Evolutionary conservation across 2,113 vertebrate genomes (phyloP), one percentile per base, ranked within the genome.

Genomic region (Pycnonotus jocosus): DNA sequence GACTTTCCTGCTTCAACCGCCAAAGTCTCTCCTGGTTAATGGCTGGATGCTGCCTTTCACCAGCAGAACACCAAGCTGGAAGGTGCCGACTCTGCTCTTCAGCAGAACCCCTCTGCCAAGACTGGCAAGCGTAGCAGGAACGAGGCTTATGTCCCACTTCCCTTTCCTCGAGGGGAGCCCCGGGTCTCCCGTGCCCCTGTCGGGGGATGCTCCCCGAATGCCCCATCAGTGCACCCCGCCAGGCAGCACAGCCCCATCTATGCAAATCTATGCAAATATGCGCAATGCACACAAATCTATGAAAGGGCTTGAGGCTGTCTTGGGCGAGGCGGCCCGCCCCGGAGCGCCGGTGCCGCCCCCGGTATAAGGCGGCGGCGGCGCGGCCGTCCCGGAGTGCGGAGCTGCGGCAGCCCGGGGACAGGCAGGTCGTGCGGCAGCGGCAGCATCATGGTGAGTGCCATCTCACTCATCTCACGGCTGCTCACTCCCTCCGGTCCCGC

Each of bases 401-500:
- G 77, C 91, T 69, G 91, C 77, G 27, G 86, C 69, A 81, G 50
- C 28, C 20, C 64, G 28, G 91, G 71, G 6, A 78, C 42, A 30
- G 64, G 83, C 86, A 21, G 80, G 65, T 81, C 65, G 54, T 58
- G 50, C 40, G 18, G 86, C 69, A 57, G 79, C 58, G 69, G 68
- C 60, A 69, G 93, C 96, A 95, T 77, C 89, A 96, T 96, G 96
- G 96, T 96, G 92, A 96, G 96, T 96, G 89, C 80, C 68, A 17
- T 77, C 25, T 58, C 53, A 38, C 38, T 38, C 38, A 38, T 38
- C 38, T 38, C 38, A 38, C 64, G 44, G 78, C 69, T 66, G 81
- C 56, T 65, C 87, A 33, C 54, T 60, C 53, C 68, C 77, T 77
- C 57, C 47, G 27, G 31, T 45, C 65, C 72, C 37, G 15, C 24